Conservation (phyloP, 35 echinoderm and acorn worm genomes). For the Lytechinus pictus region DNA sequence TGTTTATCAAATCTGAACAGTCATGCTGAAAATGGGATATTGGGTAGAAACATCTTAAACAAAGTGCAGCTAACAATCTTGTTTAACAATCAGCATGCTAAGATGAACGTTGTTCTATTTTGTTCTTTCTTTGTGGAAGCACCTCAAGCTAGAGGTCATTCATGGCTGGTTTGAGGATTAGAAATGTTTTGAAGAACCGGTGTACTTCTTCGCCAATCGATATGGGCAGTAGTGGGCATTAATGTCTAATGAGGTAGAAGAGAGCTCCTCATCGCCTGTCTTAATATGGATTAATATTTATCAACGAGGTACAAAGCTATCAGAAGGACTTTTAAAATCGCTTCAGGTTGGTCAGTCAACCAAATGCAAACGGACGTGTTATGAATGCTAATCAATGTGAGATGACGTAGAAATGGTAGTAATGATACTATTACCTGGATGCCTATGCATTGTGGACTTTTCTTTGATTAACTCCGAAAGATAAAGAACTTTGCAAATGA, state of each 20-base stretch:
- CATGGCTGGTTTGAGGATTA: not conserved
- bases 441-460: too few species aligned
- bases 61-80: too few species aligned
- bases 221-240: not conserved
- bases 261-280: not conserved
- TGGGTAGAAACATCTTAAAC: too few species aligned
- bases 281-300: not conserved
- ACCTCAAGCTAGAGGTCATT: not conserved
- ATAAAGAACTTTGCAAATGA: too few species aligned
- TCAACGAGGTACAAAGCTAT: not conserved
- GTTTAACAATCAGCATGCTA: not conserved
- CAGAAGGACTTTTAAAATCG: not conserved
- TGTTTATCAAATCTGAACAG: not conserved
- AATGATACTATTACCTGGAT: too few species aligned
- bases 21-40: too few species aligned
- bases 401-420: too few species aligned
- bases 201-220: not conserved
- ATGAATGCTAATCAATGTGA: too few species aligned
- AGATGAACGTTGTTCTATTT: not conserved
- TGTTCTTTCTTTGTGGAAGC: not conserved
- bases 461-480: too few species aligned
- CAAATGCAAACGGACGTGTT: not conserved
- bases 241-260: not conserved
- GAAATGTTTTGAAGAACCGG: not conserved
- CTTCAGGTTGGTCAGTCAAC: not conserved